phyloP scores from a whole-genome alignment of 2,113 vertebrate genomes.

The Herpailurus yagouaroundi region DNA sequence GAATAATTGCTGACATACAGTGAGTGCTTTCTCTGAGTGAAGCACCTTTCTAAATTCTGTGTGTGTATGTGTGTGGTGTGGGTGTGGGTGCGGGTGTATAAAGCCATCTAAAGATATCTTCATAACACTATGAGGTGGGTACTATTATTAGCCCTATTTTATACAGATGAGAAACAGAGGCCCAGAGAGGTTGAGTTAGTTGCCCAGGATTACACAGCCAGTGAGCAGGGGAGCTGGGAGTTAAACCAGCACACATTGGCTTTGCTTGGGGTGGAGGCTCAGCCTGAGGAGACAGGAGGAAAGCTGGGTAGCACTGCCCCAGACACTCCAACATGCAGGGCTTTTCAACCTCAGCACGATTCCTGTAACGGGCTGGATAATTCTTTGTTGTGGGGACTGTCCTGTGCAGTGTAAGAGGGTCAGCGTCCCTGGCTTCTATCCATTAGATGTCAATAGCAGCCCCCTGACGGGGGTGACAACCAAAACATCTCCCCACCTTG shows the following conservation, averaged over 20 bases:
- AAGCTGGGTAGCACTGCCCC: not conserved
- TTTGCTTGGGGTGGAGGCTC: not conserved
- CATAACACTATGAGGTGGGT: not conserved
- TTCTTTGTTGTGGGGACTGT: not conserved
- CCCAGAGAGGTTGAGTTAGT: not conserved
- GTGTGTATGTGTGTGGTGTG: not conserved
- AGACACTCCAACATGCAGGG: too few species aligned
- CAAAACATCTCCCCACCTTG: not conserved
- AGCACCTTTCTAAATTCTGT: not conserved
- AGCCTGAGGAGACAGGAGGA: not conserved
- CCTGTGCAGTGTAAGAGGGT: not conserved
- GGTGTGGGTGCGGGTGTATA: not conserved
- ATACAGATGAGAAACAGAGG: not conserved
- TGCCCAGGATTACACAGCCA: not conserved
- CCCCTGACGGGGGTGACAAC: not conserved
- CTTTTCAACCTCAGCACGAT: not conserved
- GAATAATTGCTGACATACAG: not conserved
- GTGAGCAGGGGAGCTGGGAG: not conserved
- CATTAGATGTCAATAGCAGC: not conserved
- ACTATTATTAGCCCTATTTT: not conserved
- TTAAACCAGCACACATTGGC: not conserved
- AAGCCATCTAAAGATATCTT: not conserved
- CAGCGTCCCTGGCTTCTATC: not conserved
- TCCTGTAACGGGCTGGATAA: fast-evolving
- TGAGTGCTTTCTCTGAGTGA: not conserved